A percentile compares a stretch with the other conserved stretches of the same genome.
These are phyloP conservation scores for Desmodus rotundus DNA, from an alignment of 2,113 vertebrate species.

Conservation along the genomic window DNA sequence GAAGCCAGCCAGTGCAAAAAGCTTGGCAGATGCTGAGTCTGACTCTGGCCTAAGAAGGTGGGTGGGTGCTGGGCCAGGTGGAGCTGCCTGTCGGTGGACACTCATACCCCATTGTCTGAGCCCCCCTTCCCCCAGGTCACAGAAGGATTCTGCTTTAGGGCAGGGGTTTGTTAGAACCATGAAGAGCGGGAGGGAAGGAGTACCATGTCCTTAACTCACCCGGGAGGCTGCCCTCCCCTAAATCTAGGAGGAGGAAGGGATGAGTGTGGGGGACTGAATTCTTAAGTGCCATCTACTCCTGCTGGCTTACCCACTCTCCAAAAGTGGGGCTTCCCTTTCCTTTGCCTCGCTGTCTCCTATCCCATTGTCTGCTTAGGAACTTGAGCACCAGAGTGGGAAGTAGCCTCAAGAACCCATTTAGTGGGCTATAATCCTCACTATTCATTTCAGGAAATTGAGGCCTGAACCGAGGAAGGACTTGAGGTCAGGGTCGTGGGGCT, in stretches of 20 bases:
- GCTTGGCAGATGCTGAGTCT: neutral
- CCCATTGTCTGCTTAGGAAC: neutral
- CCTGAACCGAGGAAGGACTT: neutral
- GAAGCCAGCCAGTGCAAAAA: neutral
- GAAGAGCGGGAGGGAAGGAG: conserved; percentile 7
- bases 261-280: neutral
- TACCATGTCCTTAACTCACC: conserved; percentile 65
- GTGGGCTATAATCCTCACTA: neutral
- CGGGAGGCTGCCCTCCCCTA: neutral
- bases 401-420: neutral
- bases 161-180: conserved; percentile 26
- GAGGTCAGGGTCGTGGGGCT: neutral
- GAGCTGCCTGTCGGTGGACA: neutral
- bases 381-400: neutral
- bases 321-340: neutral
- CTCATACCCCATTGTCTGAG: neutral
- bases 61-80: conserved; percentile 14
- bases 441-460: conserved; percentile 25
- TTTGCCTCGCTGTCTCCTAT: neutral
- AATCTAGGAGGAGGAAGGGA: neutral
- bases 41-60: neutral
- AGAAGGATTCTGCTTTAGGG: conserved; percentile 40
- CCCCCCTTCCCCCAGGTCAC: conserved; percentile 6
- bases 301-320: neutral
- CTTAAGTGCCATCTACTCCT: neutral